Percentiles rank a stretch among this genome's conserved stretches.
phyloP scores from a whole-genome alignment of 2,113 vertebrate species.

The Rynchops niger region DNA sequence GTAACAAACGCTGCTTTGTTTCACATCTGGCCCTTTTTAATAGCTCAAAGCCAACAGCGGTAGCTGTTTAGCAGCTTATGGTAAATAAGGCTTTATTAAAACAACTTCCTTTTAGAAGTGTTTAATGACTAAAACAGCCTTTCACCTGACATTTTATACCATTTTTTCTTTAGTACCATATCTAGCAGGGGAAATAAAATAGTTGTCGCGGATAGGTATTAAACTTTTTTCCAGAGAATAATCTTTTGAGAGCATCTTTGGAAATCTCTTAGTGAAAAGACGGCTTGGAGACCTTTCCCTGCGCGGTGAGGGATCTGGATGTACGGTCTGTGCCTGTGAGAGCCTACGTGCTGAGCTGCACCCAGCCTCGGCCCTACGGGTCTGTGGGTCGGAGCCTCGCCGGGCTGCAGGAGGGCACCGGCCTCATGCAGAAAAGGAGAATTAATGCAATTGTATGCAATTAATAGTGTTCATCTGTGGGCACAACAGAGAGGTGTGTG shows the following conservation, averaged over 20 bases:
- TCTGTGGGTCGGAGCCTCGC: no score
- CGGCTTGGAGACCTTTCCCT: not conserved
- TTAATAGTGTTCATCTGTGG: not conserved
- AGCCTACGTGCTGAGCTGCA: not conserved
- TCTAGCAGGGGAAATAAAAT: not conserved
- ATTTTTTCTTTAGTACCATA: not conserved
- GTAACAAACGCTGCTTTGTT: slow-evolving; percentile 79
- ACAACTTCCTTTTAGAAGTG: slow-evolving; percentile 43
- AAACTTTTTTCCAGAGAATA: not conserved
- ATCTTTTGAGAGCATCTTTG: not conserved
- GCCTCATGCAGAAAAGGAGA: not conserved
- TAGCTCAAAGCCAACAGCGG: slow-evolving; percentile 72
- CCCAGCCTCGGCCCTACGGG: no score
- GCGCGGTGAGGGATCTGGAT: not conserved
- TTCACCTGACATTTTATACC: slow-evolving; percentile 27
- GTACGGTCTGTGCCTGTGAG: fast-evolving
- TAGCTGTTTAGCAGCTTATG: slow-evolving; percentile 63
- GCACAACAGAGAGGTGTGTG: not conserved
- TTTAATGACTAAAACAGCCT: slow-evolving; percentile 55
- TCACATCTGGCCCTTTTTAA: slow-evolving; percentile 73
- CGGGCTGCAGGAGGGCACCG: not conserved
- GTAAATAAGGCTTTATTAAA: slow-evolving; percentile 63
- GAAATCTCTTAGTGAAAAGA: not conserved
- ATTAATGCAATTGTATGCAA: not conserved
- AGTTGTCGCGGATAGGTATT: not conserved